phyloP scores from a whole-genome alignment of 2,888 invertebrate genomes.

The Harpalus rufipes region DNA sequence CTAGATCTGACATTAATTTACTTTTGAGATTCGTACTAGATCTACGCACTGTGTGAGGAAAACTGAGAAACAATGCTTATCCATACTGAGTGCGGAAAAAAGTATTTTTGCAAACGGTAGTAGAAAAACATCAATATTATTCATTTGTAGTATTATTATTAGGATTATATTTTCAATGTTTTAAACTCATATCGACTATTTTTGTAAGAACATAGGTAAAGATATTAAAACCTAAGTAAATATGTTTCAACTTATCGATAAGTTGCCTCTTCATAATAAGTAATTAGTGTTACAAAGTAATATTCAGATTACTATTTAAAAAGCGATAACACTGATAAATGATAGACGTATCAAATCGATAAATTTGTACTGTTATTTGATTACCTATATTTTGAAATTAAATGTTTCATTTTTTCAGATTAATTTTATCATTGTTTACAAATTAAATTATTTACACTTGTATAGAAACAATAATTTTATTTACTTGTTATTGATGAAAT shows the following conservation, averaged over 20 bases:
- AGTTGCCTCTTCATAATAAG: background rate
- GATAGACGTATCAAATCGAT: conserved; percentile 15
- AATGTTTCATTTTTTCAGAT: background rate
- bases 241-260: conserved; percentile 6
- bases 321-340: conserved; percentile 1
- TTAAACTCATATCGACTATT: no score
- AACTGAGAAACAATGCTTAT: no score
- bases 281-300: conserved; percentile 19
- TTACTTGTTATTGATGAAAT: no score
- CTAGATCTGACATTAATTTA: no score
- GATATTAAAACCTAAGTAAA: conserved; percentile 5
- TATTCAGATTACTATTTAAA: conserved; percentile 1
- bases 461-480: background rate
- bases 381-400: background rate
- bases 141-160: no score
- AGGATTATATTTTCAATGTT: no score
- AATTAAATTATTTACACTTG: no score
- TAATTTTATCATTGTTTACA: conserved; percentile 1
- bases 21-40: no score
- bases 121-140: no score
- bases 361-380: background rate
- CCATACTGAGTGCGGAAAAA: no score
- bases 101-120: no score
- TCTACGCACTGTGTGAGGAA: no score
- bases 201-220: background rate